A percentile compares a stretch with the other conserved stretches of the same genome.
phyloP scores from a whole-genome alignment of 2,797 vertebrate species.

The Syngnathus acus region DNA sequence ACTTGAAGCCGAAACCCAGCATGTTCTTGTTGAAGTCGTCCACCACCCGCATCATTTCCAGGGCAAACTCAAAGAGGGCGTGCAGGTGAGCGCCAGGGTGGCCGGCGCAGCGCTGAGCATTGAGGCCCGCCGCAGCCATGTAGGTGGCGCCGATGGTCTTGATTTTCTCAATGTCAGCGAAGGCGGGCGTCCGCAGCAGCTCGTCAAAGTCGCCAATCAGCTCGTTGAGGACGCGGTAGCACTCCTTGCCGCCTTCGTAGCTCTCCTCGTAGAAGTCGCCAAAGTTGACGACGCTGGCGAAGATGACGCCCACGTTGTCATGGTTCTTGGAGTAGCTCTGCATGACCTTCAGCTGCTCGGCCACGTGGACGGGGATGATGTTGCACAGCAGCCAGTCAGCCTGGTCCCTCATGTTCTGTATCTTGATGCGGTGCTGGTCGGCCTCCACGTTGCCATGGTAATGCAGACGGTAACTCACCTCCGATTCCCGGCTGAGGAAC shows the following conservation, averaged over 20 bases:
- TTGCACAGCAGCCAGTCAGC: conserved; percentile 95
- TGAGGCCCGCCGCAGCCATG: conserved; percentile 94
- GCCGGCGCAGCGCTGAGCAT: conserved; percentile 77
- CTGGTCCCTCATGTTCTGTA: conserved; percentile 97
- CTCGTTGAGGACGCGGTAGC: conserved; percentile 95
- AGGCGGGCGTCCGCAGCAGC: conserved; percentile 80
- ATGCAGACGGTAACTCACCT: conserved; percentile 95
- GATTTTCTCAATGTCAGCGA: conserved; percentile 92
- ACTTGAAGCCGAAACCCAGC: conserved; percentile 97
- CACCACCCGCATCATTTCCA: conserved; percentile 97
- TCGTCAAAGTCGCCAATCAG: conserved; percentile 97
- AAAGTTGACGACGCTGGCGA: conserved; percentile 99
- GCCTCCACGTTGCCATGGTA: conserved; percentile 97
- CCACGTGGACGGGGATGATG: conserved; percentile 96
- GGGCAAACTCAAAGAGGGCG: conserved; percentile 93
- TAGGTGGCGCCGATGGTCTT: conserved; percentile 98
- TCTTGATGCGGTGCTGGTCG: conserved; percentile 94
- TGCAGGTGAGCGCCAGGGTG: conserved; percentile 85
- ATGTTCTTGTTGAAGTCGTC: conserved; percentile 99
- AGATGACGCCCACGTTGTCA: conserved; percentile 91
- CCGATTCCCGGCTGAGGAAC: conserved; percentile 97
- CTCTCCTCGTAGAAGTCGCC: conserved; percentile 99
- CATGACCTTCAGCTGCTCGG: conserved; percentile 95
- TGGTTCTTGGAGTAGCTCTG: conserved; percentile 99
- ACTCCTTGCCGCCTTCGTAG: conserved; percentile 96